Evolutionary conservation across 2,797 vertebrate species (phyloP).

Genomic region (Remorina albescens): DNA sequence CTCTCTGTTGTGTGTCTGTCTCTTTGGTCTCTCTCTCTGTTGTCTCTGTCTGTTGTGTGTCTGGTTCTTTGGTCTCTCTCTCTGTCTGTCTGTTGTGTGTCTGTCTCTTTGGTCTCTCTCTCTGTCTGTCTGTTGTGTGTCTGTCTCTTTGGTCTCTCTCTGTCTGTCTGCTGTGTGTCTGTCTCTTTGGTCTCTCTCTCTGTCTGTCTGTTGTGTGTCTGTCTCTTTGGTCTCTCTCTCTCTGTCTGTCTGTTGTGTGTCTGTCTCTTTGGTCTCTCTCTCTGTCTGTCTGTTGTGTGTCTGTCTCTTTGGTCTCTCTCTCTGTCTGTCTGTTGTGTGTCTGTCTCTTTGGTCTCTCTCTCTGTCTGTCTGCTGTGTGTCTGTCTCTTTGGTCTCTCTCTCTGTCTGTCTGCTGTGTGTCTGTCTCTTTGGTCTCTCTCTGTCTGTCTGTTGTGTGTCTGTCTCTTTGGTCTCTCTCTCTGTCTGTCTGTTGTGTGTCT

Average conservation of each 20-base stretch:
- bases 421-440: no score
- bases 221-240: no score
- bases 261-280: no score
- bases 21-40: no score
- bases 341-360: no score
- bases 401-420: neutral
- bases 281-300: neutral
- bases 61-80: no score
- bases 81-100: neutral
- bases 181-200: no score
- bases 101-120: no score
- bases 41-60: neutral
- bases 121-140: neutral
- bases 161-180: neutral
- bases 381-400: no score
- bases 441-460: neutral
- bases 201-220: neutral
- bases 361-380: neutral
- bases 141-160: no score
- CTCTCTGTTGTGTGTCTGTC: neutral
- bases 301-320: no score
- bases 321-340: neutral
- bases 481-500: neutral
- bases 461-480: no score
- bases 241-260: neutral